Evolutionary conservation across 2,113 vertebrate species (phyloP).

Genomic region (Anguilla rostrata): DNA sequence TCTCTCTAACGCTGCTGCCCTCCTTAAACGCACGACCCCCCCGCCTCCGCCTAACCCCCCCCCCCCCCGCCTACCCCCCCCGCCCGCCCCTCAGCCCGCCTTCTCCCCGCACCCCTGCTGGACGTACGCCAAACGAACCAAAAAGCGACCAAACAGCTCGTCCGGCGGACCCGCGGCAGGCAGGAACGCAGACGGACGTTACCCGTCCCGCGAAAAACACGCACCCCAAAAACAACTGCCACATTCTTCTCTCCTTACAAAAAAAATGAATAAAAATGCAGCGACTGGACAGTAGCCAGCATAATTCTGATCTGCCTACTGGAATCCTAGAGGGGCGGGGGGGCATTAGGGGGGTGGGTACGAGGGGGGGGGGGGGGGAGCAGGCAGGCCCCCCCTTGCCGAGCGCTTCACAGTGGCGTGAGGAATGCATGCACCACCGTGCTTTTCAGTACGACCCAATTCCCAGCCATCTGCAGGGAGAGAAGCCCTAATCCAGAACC

Average conservation of each 20-base stretch:
- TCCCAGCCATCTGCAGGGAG: background rate
- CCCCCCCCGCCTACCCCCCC: too few relatives aligned
- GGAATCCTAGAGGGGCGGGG: background rate
- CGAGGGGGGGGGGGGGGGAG: background rate
- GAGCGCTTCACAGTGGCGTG: background rate
- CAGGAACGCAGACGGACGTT: background rate
- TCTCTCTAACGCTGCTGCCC: background rate
- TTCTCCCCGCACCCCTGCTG: too few relatives aligned
- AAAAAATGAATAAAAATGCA: background rate
- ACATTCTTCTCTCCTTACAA: background rate
- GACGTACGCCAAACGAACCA: background rate
- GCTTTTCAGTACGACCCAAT: background rate
- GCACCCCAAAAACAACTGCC: background rate
- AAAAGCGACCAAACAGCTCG: background rate
- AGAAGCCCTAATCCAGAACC: background rate
- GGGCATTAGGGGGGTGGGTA: background rate
- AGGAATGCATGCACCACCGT: background rate
- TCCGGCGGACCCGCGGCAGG: background rate
- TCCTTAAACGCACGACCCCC: background rate
- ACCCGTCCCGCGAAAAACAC: background rate
- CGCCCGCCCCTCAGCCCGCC: too few relatives aligned
- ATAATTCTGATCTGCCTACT: background rate
- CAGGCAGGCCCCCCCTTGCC: background rate
- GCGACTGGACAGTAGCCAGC: background rate
- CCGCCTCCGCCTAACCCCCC: too few relatives aligned